Evolutionary conservation across 1,140 invertebrate species (phyloP), one percentile per base, ranked within the genome.

Genomic region (Heliconius hermathena): DNA sequence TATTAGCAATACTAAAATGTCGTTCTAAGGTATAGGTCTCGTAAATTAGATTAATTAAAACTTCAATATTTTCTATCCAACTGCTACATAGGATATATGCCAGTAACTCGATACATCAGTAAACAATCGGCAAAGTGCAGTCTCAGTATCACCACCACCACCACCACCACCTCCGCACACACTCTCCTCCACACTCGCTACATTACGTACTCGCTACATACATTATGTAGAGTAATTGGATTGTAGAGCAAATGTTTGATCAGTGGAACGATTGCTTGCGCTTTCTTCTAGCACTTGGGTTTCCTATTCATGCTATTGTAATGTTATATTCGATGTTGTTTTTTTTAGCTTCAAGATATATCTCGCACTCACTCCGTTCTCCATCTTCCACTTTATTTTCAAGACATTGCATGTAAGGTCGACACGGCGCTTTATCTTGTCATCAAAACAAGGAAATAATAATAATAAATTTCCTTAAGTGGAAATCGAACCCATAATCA

Each of bases 211-310:
- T 74, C 76, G 1, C 54, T 57, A 79, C 76, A 77, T 71, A 72
- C 29, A 77, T 77, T 77, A 77, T 77, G 49, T 70, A 73, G 70
- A 78, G 82, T 87, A 85, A 86, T 87, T 86, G 86, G 84, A 86
- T 86, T 83, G 84, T 76, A 78, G 80, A 75, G 76, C 81, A 86
- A 87, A 86, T 82, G 85, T 87, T 87, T 84, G 83, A 82, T 73
- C 79, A 41, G 36, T 66, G 26, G 13, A 66, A 57, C n/a, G 54
- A 57, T 57, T 57, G n/a, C 54, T 57, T 57, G 54, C n/a, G 18
- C 54, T 57, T 57, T 57, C 54, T 57, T n/a, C 20, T 9, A 57
- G 6, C n/a, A 11, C n/a, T 57, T 57, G n/a, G n/a, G 18, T 57
- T 57, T 57, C 20, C n/a, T 57, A 57, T 57, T 57, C 54, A n/a